Evolutionary conservation across 30 jellyfish, hydroid and myxozoan genomes (phyloP).

Genomic region (Pelagia noctiluca): DNA sequence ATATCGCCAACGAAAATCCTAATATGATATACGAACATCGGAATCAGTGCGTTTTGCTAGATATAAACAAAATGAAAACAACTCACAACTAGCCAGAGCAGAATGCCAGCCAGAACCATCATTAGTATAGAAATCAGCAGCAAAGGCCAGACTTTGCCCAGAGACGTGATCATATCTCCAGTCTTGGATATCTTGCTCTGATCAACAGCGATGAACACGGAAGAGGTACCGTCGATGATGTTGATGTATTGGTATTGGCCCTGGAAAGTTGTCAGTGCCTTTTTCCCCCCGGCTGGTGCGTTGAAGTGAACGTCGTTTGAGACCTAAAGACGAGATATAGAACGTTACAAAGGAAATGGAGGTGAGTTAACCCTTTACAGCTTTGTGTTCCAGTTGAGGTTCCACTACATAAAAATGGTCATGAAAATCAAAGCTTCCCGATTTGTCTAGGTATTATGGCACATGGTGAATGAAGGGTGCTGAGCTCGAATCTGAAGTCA

Average conservation of each 20-base stretch:
- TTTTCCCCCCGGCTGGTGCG: constrained; percentile 65
- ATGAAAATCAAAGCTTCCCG: no score
- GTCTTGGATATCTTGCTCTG: constrained; percentile 40
- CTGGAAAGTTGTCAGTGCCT: constrained; percentile 9
- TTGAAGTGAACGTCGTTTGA: constrained; percentile 58
- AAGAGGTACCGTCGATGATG: constrained; percentile 45
- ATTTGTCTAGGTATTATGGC: no score
- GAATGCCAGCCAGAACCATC: constrained; percentile 61
- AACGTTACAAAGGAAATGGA: no score
- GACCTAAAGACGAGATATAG: no score
- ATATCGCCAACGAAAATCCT: no score
- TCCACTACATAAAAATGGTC: no score
- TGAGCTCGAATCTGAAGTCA: no score
- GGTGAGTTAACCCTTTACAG: no score
- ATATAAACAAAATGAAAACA: background rate
- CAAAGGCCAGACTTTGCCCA: constrained; percentile 62
- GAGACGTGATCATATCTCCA: background rate
- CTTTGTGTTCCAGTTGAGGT: no score
- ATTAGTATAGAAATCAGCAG: constrained; percentile 23
- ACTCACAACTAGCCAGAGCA: constrained; percentile 66
- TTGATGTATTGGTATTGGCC: constrained; percentile 49
- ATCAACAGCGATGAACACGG: constrained; percentile 54
- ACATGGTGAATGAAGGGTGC: no score
- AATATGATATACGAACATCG: no score
- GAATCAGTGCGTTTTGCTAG: no score